Evolutionary conservation across 2,888 invertebrate genomes (phyloP), one percentile per base, ranked within the genome.

Genomic region (Hypercompe scribonia): DNA sequence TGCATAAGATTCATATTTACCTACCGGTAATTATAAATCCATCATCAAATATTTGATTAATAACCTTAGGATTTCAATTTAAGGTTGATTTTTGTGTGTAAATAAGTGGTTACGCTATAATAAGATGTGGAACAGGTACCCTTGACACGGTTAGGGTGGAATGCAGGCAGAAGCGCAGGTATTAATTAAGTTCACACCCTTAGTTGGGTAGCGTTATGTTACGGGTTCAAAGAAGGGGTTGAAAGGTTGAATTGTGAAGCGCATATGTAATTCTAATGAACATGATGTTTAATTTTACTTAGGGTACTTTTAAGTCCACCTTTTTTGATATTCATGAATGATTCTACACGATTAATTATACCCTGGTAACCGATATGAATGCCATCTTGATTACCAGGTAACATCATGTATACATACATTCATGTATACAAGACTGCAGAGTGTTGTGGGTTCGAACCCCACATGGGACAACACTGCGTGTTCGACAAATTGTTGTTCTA

Each of bases 161-260:
- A 78, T 75, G 78, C 78, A 79, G 76, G 71, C 65, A 61, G 77
- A 76, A 80, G 79, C 80, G 74, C 33, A 71, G 73, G 77, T 78
- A 82, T 82, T 84, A 84, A 83, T 83, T 83, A 80, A 76, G 74
- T 80, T 73, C 54, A 73, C 65, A 65, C 31, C 69, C 74, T 76
- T 68, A 71, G 75, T 75, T 72, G 65, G 63, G 36, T 33, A 72
- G 75, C 68, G 70, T 68, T 68, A 78, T 68, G 74, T 65, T 71
- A 71, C 21, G 10, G 39, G 31, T 72, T 54, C 39, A 68, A 68
- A 68, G 28, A 42, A 1, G 28, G 34, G 39, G 66, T 46, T 46
- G 8, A n/a, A 39, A 39, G 21, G 58, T 61, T 61, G 54, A n/a
- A 46, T 67, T 33, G 2, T 34, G 1, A 42, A 61, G 61, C 4